Evolutionary conservation across 2,113 vertebrate genomes (phyloP).

Genomic region (human (Homo sapiens)): DNA sequence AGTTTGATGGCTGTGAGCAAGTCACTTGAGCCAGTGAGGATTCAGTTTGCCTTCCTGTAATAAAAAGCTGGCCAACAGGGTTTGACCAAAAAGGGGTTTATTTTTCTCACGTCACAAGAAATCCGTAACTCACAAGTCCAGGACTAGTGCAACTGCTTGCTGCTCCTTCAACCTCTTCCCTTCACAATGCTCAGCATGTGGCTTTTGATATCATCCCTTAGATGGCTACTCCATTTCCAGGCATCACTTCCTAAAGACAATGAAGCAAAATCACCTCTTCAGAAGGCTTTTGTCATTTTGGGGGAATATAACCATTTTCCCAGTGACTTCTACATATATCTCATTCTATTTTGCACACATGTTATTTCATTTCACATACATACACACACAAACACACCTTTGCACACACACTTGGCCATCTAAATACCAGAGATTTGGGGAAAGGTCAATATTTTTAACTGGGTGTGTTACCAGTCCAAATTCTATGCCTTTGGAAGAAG

Average conservation of each 20-base stretch:
- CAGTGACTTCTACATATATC: background rate
- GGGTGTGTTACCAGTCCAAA: background rate
- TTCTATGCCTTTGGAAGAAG: background rate
- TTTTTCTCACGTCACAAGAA: background rate
- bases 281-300: background rate
- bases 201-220: background rate
- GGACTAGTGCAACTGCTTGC: background rate
- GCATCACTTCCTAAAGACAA: background rate
- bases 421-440: background rate
- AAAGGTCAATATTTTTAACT: background rate
- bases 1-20: background rate
- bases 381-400: background rate
- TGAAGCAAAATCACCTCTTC: background rate
- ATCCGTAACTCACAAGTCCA: background rate
- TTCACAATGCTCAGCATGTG: background rate
- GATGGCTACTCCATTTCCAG: background rate
- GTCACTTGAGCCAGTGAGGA: background rate
- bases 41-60: background rate
- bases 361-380: background rate
- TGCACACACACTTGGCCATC: background rate
- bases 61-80: background rate
- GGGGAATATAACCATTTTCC: background rate
- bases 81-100: background rate
- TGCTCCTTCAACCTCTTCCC: background rate
- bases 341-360: background rate